Evolutionary conservation across 1,140 invertebrate genomes (phyloP).

Genomic region (Procambarus clarkii): DNA sequence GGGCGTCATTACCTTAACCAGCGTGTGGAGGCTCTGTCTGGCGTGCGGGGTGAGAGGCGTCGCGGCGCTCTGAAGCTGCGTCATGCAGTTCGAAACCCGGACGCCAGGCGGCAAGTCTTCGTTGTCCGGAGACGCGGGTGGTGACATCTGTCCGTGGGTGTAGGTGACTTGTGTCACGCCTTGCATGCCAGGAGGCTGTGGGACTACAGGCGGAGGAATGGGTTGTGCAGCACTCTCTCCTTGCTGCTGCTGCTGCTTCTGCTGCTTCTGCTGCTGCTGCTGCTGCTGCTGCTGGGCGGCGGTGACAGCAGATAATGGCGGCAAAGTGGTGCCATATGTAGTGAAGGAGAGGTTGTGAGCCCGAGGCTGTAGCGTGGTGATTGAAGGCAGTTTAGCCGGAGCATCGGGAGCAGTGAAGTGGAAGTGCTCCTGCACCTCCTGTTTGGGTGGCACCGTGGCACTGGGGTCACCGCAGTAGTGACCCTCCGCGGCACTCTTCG

Average conservation of each 20-base stretch:
- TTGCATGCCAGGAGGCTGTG: neutral
- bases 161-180: constrained; percentile 72
- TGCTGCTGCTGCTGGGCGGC: constrained; percentile 27
- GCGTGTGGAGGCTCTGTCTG: constrained; percentile 65
- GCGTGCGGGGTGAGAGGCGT: constrained; percentile 63
- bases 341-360: constrained; percentile 37
- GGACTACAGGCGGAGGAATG: neutral
- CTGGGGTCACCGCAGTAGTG: constrained; percentile 73
- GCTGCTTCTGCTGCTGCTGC: constrained; percentile 3
- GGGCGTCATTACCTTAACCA: constrained; percentile 78
- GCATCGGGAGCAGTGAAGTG: constrained; percentile 29
- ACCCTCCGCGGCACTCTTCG: constrained; percentile 76
- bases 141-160: constrained; percentile 77
- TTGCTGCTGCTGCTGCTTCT: neutral
- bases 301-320: constrained; percentile 51
- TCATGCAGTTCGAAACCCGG: constrained; percentile 47
- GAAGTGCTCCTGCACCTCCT: constrained; percentile 32
- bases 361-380: constrained; percentile 45
- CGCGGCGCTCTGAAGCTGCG: constrained; percentile 37
- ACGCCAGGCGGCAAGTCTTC: constrained; percentile 70
- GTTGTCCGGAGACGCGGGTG: constrained; percentile 78
- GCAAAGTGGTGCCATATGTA: constrained; percentile 46
- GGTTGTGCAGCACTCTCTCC: neutral
- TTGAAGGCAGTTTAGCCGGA: constrained; percentile 51
- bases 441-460: neutral